A percentile compares a stretch with the other conserved stretches of the same genome.
phyloP scores from a whole-genome alignment of 2,888 invertebrate species.

The Cylloceria caligata region DNA sequence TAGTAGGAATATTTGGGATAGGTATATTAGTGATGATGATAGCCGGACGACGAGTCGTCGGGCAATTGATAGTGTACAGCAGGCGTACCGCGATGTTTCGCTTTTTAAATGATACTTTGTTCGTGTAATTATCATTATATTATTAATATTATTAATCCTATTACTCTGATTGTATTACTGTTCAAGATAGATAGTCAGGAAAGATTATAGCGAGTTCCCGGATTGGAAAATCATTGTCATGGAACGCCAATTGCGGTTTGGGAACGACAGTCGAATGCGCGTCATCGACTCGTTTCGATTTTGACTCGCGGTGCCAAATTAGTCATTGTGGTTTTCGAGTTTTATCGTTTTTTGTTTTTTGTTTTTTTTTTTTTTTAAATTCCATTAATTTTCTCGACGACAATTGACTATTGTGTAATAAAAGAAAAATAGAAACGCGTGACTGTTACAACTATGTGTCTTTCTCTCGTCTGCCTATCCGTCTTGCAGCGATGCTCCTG shows the following conservation, averaged over 20 bases:
- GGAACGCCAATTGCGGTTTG: conserved; percentile 61
- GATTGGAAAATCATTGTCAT: conserved; percentile 39
- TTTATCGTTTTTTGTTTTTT: conserved; percentile 63
- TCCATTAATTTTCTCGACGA: conserved; percentile 9
- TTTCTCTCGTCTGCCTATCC: conserved; percentile 18
- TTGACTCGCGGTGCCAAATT: conserved; percentile 70
- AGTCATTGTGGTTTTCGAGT: conserved; percentile 51
- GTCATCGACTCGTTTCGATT: conserved; percentile 53
- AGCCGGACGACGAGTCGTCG: conserved; percentile 65
- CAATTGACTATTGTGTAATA: conserved; percentile 12
- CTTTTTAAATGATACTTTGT: conserved; percentile 65
- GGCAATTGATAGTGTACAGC: conserved; percentile 71
- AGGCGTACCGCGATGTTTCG: conserved; percentile 71
- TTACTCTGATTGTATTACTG: conserved; percentile 70
- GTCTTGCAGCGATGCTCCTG: conserved; percentile 1
- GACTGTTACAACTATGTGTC: conserved; percentile 5
- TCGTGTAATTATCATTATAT: conserved; percentile 63
- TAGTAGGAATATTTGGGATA: conserved; percentile 66
- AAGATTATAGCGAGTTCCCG: conserved; percentile 50
- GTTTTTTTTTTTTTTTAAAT: conserved; percentile 43
- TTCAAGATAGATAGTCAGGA: conserved; percentile 69
- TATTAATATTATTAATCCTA: conserved; percentile 69
- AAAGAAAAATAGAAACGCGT: background rate
- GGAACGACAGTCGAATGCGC: conserved; percentile 34
- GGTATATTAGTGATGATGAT: conserved; percentile 73